Percentiles rank a stretch among this genome's conserved stretches.
Conservation (phyloP, 2,797 vertebrate genomes). For the Sebastes hubbsi region DNA sequence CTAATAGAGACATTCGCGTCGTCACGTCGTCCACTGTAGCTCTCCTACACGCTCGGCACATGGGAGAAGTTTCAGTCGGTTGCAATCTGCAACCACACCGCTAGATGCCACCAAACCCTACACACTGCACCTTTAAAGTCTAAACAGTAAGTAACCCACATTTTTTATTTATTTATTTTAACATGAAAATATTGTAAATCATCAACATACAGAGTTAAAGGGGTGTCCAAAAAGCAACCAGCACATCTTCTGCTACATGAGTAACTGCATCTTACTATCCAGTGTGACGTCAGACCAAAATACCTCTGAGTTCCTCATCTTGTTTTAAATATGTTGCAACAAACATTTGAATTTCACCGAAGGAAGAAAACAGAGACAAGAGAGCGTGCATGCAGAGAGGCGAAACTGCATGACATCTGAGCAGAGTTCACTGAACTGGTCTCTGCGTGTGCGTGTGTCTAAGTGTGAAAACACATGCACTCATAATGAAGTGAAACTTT, state of each 20-base stretch:
- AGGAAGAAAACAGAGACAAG: slow-evolving; percentile 22
- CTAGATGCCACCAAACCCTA: background rate
- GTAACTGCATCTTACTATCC: slow-evolving; percentile 51
- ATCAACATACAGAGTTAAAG: slow-evolving; percentile 13
- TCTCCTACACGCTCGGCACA: background rate
- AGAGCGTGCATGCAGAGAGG: slow-evolving; percentile 20
- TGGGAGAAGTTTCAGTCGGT: too few species aligned
- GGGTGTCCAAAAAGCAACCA: slow-evolving; percentile 31
- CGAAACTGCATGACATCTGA: slow-evolving; percentile 49
- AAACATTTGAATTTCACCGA: slow-evolving; percentile 25
- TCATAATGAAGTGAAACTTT: slow-evolving; percentile 2
- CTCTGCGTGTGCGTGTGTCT: background rate
- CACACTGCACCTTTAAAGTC: background rate
- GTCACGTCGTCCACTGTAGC: background rate
- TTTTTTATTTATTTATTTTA: background rate
- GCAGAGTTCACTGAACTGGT: slow-evolving; percentile 53
- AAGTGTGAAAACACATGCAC: background rate
- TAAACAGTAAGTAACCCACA: background rate
- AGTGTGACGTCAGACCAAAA: slow-evolving; percentile 65
- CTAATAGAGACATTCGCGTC: too few species aligned
- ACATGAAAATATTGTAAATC: slow-evolving; percentile 9
- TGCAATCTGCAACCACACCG: too few species aligned
- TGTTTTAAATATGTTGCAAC: slow-evolving; percentile 22
- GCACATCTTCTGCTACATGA: slow-evolving; percentile 49
- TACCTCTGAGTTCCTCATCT: slow-evolving; percentile 40